Evolutionary conservation across 2,888 invertebrate genomes (phyloP).

Genomic region (Thumatha senex): DNA sequence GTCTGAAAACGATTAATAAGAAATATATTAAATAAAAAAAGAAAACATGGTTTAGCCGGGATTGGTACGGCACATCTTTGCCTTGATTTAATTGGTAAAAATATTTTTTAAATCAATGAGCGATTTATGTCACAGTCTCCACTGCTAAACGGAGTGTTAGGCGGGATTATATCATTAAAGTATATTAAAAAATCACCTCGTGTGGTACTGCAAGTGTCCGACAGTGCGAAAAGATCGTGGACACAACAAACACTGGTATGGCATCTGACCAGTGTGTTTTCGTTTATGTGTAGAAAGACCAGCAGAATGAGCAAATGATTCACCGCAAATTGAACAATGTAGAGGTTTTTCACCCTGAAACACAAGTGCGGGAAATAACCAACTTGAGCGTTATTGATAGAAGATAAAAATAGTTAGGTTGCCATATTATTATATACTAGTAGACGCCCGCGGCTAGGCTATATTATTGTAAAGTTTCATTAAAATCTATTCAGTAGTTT

Average conservation of each 20-base stretch:
- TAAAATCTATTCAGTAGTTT: no score
- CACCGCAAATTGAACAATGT: conserved; percentile 65
- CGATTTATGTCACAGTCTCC: no score
- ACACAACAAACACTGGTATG: conserved; percentile 71
- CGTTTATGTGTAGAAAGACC: conserved; percentile 69
- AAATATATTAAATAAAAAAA: background rate
- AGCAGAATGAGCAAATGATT: conserved; percentile 71
- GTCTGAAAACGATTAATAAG: conserved; percentile 49
- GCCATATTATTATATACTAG: no score
- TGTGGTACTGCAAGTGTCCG: conserved; percentile 77
- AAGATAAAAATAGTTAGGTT: no score
- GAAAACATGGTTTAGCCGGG: background rate
- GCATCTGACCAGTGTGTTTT: conserved; percentile 73
- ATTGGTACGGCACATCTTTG: no score
- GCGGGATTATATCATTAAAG: no score
- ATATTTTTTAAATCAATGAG: no score
- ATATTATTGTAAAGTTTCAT: no score
- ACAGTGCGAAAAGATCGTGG: conserved; percentile 70
- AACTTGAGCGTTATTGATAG: no score
- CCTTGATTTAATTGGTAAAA: no score
- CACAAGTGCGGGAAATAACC: background rate
- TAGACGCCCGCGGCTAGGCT: no score
- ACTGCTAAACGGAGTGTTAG: no score
- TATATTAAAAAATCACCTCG: conserved; percentile 47
- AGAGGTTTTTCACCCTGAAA: conserved; percentile 76